phyloP scores from a whole-genome alignment of 2,888 invertebrate species.

The Dysmachus trigonus region DNA sequence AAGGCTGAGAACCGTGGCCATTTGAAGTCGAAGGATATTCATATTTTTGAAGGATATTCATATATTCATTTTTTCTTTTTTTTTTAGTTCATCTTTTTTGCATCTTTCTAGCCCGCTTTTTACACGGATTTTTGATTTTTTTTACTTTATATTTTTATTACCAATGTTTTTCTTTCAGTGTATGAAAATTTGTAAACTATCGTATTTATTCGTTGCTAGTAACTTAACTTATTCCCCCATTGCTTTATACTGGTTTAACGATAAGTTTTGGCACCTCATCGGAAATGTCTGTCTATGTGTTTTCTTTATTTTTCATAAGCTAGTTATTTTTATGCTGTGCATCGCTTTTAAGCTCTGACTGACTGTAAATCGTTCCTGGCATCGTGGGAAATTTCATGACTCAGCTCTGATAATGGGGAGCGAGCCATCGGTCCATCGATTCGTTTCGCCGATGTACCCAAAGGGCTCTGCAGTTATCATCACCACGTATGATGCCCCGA shows the following conservation, averaged over 20 bases:
- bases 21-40: no score
- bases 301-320: not conserved
- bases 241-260: not conserved
- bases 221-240: no score
- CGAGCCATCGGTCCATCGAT: not conserved
- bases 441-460: not conserved
- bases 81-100: no score
- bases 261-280: not conserved
- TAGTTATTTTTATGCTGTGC: not conserved
- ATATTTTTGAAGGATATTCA: no score
- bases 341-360: not conserved
- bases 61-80: no score
- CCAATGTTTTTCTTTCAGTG: no score
- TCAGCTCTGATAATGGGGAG: slow-evolving; percentile 5
- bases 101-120: no score
- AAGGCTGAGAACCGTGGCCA: no score
- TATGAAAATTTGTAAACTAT: no score
- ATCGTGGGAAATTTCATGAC: not conserved
- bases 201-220: no score
- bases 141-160: no score
- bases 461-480: not conserved
- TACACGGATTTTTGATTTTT: no score
- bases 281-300: not conserved
- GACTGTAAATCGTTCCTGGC: not conserved
- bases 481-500: slow-evolving; percentile 4